These are phyloP conservation scores for Trematomus loennbergii DNA, from an alignment of 2,113 vertebrate genomes.

Conservation along the genomic window DNA sequence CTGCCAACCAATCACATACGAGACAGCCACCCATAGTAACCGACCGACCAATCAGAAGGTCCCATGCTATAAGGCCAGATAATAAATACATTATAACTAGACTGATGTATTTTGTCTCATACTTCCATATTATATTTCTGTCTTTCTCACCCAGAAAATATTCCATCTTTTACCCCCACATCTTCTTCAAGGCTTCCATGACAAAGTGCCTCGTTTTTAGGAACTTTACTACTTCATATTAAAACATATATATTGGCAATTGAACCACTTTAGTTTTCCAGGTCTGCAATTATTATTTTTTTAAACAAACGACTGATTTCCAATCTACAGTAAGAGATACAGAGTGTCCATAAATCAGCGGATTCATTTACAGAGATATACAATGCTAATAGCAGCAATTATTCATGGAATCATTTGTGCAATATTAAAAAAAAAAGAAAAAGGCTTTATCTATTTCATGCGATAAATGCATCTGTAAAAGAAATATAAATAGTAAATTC, in stretches of 20 bases:
- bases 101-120: background rate
- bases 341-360: slow-evolving; percentile 25
- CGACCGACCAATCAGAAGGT: slow-evolving; percentile 41
- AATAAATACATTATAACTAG: slow-evolving; percentile 55
- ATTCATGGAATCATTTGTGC: slow-evolving; percentile 72
- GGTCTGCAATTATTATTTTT: slow-evolving; percentile 21
- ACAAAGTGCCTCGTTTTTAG: slow-evolving; percentile 62
- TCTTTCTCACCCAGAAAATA: slow-evolving; percentile 9
- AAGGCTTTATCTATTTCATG: slow-evolving; percentile 49
- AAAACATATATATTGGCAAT: slow-evolving; percentile 42
- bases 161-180: background rate
- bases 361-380: slow-evolving; percentile 67
- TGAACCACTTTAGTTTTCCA: slow-evolving; percentile 28
- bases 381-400: slow-evolving; percentile 77
- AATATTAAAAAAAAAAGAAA: slow-evolving; percentile 71
- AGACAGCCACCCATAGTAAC: slow-evolving; percentile 22
- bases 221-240: slow-evolving; percentile 26
- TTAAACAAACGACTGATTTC: slow-evolving; percentile 1
- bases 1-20: slow-evolving; percentile 21
- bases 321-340: slow-evolving; percentile 33
- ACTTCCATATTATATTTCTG: background rate
- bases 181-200: slow-evolving; percentile 36
- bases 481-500: slow-evolving; percentile 70
- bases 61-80: slow-evolving; percentile 26
- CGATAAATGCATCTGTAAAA: slow-evolving; percentile 68